These are phyloP conservation scores for Camponotus pennsylvanicus DNA, from an alignment of 1,140 invertebrate genomes.

Conservation along the genomic window DNA sequence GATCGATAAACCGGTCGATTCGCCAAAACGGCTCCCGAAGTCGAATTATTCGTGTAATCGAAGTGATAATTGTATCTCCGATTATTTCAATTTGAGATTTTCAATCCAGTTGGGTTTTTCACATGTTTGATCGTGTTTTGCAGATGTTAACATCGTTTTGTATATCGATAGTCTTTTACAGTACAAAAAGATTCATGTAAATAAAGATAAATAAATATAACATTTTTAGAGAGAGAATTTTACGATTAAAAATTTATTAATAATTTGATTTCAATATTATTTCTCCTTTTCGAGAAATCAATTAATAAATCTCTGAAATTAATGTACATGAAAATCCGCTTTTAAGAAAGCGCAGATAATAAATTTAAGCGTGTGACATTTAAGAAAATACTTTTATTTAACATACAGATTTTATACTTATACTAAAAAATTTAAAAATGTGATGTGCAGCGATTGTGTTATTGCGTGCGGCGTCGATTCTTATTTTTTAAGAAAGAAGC, in stretches of 20 bases:
- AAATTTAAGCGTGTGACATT: not conserved
- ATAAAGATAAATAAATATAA: not conserved
- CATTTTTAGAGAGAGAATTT: not conserved
- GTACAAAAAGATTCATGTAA: not conserved
- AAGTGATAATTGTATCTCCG: conserved; percentile 27
- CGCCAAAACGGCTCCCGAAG: conserved; percentile 5
- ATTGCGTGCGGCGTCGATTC: not conserved
- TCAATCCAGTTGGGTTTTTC: conserved; percentile 11
- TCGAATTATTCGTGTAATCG: conserved; percentile 32
- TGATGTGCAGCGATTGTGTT: no score
- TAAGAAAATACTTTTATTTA: not conserved
- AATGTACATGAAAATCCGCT: not conserved
- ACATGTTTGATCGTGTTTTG: conserved; percentile 10
- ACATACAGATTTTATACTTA: conserved; percentile 24
- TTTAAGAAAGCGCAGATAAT: not conserved
- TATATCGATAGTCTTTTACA: not conserved
- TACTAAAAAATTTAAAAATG: not conserved
- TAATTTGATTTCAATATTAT: not conserved
- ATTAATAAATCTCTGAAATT: not conserved
- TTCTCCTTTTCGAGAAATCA: not conserved
- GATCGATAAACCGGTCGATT: conserved; percentile 30
- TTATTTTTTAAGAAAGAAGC: not conserved
- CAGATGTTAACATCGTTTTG: conserved; percentile 2
- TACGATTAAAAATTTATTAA: not conserved
- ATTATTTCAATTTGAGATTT: conserved; percentile 39